Conservation (phyloP, 2,797 vertebrate genomes). For the Rhadinocentrus ornatus region DNA sequence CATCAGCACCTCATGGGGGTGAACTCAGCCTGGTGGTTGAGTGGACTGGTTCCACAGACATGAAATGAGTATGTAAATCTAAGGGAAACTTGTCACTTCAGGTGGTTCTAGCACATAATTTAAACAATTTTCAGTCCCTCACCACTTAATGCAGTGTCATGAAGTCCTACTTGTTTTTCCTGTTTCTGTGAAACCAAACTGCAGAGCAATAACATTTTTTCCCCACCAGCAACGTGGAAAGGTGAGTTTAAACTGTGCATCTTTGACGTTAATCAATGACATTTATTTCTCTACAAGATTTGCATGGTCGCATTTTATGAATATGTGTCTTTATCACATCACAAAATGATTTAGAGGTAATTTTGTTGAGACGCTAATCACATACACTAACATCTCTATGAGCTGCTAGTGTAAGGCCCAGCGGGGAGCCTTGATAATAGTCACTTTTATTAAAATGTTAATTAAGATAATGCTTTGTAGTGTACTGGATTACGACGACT, state of each 20-base stretch:
- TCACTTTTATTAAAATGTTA: constrained; percentile 54
- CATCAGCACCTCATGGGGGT: neutral
- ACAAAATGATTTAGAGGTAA: neutral
- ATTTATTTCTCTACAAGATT: neutral
- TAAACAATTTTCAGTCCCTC: neutral
- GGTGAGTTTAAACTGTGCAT: too few species aligned
- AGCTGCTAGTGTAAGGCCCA: constrained; percentile 27
- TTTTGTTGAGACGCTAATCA: constrained; percentile 28
- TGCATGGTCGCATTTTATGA: constrained; percentile 8
- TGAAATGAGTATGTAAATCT: neutral
- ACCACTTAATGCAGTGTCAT: neutral
- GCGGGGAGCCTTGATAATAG: constrained; percentile 28
- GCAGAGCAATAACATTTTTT: neutral
- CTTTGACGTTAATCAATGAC: neutral
- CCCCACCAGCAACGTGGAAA: too few species aligned
- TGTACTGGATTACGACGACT: constrained; percentile 14
- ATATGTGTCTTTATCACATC: neutral
- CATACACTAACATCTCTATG: constrained; percentile 3
- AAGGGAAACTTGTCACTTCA: neutral
- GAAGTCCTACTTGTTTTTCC: neutral
- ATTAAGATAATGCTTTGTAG: constrained; percentile 59
- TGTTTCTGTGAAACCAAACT: neutral
- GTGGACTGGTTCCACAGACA: neutral
- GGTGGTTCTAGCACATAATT: neutral
- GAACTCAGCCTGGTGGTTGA: too few species aligned